Evolutionary conservation across 35 echinoderm and acorn worm genomes (phyloP).

Genomic region (Amphiura filiformis): DNA sequence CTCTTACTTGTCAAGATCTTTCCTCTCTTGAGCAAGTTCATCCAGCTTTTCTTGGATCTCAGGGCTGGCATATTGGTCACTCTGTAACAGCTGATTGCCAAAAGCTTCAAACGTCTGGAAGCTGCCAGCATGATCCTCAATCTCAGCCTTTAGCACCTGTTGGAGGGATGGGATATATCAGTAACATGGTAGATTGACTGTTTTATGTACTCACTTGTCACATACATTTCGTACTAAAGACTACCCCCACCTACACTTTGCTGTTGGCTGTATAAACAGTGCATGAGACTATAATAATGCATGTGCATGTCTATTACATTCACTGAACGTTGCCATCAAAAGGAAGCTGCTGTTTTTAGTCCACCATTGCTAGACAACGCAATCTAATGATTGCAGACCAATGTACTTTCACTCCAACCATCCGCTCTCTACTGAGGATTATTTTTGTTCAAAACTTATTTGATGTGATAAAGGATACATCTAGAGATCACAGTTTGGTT

Average conservation of each 20-base stretch:
- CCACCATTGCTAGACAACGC: not conserved
- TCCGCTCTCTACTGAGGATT: too few relatives aligned
- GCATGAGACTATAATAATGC: too few relatives aligned
- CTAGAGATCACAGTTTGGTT: too few relatives aligned
- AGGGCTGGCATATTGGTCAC: slow-evolving; percentile 67
- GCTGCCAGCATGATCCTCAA: slow-evolving; percentile 69
- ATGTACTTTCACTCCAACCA: not conserved
- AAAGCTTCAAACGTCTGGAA: slow-evolving; percentile 91
- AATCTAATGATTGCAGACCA: not conserved
- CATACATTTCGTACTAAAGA: not conserved
- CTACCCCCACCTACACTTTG: not conserved
- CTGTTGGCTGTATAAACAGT: too few relatives aligned
- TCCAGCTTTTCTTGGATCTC: slow-evolving; percentile 87
- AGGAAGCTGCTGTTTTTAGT: too few relatives aligned
- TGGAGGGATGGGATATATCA: not conserved
- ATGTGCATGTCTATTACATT: too few relatives aligned
- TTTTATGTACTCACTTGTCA: not conserved
- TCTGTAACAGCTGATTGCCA: slow-evolving; percentile 74
- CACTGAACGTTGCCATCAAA: too few relatives aligned
- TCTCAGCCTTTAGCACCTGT: slow-evolving; percentile 78
- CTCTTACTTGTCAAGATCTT: slow-evolving; percentile 71
- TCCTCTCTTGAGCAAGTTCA: slow-evolving; percentile 53
- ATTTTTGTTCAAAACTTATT: too few relatives aligned
- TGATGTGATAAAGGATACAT: too few relatives aligned
- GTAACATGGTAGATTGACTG: too few relatives aligned